These are phyloP conservation scores for Lasioglossum pauxillum DNA, from an alignment of 2,888 invertebrate genomes.

Conservation along the genomic window DNA sequence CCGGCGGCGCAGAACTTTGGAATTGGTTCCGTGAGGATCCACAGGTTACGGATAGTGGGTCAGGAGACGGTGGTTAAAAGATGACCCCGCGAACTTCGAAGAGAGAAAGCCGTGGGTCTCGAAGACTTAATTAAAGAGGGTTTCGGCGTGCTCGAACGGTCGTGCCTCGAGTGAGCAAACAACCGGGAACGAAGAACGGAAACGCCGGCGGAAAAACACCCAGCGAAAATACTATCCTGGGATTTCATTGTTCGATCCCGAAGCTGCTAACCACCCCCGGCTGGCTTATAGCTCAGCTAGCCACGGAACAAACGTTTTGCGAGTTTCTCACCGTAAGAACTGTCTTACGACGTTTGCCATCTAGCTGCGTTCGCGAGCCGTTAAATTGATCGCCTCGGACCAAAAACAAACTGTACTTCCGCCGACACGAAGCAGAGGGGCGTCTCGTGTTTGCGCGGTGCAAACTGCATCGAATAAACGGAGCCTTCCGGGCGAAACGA, in stretches of 20 bases:
- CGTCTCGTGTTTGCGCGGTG: not conserved
- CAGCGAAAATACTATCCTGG: not conserved
- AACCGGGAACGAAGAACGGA: not conserved
- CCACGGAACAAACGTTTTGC: not conserved
- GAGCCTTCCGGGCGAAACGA: not conserved
- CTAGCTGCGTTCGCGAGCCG: not conserved
- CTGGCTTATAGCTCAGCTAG: not conserved
- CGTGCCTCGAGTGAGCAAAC: slow-evolving; percentile 7
- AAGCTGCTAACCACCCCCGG: not conserved
- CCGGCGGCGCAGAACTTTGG: slow-evolving; percentile 6
- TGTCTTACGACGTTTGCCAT: not conserved
- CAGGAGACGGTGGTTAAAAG: not conserved
- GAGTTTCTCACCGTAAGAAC: not conserved
- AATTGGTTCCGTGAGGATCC: slow-evolving; percentile 19
- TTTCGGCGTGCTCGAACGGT: slow-evolving; percentile 11
- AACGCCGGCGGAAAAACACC: not conserved
- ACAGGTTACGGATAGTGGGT: slow-evolving; percentile 19
- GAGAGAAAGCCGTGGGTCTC: not conserved
- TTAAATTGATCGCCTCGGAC: not conserved
- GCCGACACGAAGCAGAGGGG: not conserved
- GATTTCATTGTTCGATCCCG: not conserved
- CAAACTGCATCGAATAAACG: not conserved
- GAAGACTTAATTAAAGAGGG: slow-evolving; percentile 20
- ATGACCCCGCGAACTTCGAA: not conserved
- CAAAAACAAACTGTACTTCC: not conserved